Conservation (phyloP, 2,888 invertebrate species). For the Lepas anatifera region DNA sequence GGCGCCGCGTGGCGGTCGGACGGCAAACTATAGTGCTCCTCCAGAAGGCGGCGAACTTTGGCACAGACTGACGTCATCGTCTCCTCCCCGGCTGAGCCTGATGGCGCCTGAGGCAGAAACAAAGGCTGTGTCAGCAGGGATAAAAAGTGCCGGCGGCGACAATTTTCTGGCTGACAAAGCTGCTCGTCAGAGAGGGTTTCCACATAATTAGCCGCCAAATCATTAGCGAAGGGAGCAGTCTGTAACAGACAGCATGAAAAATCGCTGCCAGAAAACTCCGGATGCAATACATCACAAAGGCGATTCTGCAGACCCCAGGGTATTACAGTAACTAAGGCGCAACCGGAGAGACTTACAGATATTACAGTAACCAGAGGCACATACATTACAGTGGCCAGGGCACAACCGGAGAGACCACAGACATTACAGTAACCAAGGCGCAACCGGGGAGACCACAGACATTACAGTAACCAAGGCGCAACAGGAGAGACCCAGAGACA, state of each 20-base stretch:
- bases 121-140: background rate
- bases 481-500: too few species aligned
- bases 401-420: too few species aligned
- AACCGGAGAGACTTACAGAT: too few species aligned
- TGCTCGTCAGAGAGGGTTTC: background rate
- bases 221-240: background rate
- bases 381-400: too few species aligned
- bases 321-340: too few species aligned
- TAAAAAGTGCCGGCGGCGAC: background rate
- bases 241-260: background rate
- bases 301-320: too few species aligned
- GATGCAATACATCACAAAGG: too few species aligned
- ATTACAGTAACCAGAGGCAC: too few species aligned
- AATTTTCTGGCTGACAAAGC: background rate
- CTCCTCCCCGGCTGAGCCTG: background rate
- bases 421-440: too few species aligned
- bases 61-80: background rate
- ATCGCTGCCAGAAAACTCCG: background rate
- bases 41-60: background rate
- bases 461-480: too few species aligned
- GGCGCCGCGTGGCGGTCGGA: background rate
- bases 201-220: background rate
- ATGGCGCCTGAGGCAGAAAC: background rate
- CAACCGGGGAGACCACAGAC: too few species aligned
- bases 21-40: background rate